Conservation (phyloP, 2,113 vertebrate species). For the Gopherus evgoodei region DNA sequence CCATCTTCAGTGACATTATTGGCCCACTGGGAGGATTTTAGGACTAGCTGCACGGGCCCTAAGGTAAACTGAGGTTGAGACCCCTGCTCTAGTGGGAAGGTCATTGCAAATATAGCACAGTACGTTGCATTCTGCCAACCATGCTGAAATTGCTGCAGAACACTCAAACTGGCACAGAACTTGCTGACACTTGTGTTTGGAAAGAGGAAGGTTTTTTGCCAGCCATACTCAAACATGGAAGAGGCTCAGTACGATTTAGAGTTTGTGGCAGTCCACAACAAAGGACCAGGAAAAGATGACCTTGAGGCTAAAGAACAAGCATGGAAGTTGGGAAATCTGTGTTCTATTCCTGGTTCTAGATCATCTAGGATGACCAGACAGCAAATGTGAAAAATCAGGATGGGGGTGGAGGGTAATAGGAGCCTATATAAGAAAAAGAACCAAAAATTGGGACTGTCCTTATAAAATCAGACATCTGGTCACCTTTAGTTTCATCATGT, state of each 20-base stretch:
- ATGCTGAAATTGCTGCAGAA: neutral
- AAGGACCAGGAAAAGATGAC: slow-evolving; percentile 2
- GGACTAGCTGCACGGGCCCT: no score
- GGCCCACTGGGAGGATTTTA: no score
- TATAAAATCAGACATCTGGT: no score
- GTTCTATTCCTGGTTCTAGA: neutral
- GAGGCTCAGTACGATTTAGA: neutral
- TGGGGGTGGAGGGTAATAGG: no score
- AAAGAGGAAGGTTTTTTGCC: neutral
- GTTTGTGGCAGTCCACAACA: neutral
- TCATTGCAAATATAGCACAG: fast-evolving
- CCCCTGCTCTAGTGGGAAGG: neutral
- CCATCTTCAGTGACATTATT: no score
- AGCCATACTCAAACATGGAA: slow-evolving; percentile 27
- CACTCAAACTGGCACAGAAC: neutral
- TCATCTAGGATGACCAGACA: neutral
- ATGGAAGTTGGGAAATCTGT: neutral
- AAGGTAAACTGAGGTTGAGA: no score
- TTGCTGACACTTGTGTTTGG: neutral
- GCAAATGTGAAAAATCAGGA: no score
- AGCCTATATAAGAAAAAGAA: no score
- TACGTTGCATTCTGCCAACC: fast-evolving
- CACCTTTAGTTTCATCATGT: neutral
- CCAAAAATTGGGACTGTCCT: no score
- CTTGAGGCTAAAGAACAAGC: fast-evolving